Conservation (phyloP, 2,113 vertebrate genomes). For the Edolisoma coerulescens region DNA sequence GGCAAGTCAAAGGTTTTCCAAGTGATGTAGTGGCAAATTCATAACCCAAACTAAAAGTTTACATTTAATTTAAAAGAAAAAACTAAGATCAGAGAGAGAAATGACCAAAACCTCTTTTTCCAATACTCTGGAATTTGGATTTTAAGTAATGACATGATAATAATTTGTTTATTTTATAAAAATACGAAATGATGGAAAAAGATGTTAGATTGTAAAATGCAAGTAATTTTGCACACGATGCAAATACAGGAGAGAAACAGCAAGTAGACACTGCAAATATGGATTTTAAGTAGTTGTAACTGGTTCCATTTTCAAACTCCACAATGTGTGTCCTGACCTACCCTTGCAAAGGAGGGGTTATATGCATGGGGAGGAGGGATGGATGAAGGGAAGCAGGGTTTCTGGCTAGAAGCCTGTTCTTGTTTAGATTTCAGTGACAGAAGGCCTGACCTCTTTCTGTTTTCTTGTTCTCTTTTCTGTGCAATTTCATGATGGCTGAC, state of each 20-base stretch:
- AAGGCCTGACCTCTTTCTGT: constrained; percentile 43
- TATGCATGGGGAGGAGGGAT: background rate
- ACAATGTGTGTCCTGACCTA: background rate
- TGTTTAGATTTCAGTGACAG: constrained; percentile 11
- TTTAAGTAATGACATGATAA: background rate
- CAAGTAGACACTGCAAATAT: background rate
- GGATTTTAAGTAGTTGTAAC: background rate
- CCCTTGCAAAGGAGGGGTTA: background rate
- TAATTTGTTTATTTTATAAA: background rate
- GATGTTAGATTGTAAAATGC: background rate
- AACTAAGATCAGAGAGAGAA: background rate
- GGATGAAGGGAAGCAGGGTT: background rate
- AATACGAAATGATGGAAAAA: background rate
- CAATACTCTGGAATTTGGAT: background rate
- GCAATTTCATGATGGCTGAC: constrained; percentile 42
- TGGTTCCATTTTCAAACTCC: background rate
- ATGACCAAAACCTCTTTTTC: background rate
- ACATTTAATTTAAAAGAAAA: background rate
- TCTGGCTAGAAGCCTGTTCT: constrained; percentile 10
- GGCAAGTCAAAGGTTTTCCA: background rate
- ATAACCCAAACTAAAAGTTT: background rate
- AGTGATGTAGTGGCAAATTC: background rate
- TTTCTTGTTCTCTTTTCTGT: constrained; percentile 34
- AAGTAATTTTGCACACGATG: background rate
- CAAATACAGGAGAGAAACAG: background rate